Conservation (phyloP, 2,888 invertebrate species). For the Thymelicus sylvestris region DNA sequence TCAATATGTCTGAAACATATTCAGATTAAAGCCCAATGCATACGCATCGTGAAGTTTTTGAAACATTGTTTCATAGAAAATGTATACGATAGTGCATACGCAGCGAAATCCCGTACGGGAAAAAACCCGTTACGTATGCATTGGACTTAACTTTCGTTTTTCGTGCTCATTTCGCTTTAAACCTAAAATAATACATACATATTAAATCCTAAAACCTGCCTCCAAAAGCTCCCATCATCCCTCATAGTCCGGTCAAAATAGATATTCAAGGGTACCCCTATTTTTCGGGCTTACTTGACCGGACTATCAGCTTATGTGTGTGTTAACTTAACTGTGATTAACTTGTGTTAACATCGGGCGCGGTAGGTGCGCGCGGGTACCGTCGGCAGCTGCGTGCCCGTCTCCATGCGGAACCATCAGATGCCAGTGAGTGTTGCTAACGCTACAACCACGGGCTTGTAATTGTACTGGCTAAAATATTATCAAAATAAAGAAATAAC, state of each 20-base stretch:
- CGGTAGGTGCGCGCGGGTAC: slow-evolving; percentile 42
- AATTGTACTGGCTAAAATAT: too few species aligned
- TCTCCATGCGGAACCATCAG: slow-evolving; percentile 60
- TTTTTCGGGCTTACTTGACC: too few species aligned
- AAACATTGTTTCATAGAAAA: too few species aligned
- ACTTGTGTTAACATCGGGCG: slow-evolving; percentile 32
- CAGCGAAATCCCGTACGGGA: too few species aligned
- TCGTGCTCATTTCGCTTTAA: neutral
- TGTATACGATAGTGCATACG: too few species aligned
- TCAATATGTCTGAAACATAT: neutral
- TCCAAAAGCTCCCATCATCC: neutral
- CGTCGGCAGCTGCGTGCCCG: slow-evolving; percentile 54
- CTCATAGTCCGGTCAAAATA: too few species aligned
- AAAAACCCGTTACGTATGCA: too few species aligned
- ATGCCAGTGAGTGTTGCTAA: slow-evolving; percentile 61
- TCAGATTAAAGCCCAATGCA: too few species aligned
- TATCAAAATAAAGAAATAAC: too few species aligned
- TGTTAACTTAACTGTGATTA: neutral
- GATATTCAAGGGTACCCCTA: too few species aligned
- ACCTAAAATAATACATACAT: neutral
- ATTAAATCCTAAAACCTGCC: too few species aligned
- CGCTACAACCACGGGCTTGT: neutral
- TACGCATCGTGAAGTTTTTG: too few species aligned
- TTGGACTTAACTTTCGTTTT: neutral
- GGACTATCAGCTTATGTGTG: neutral